These are phyloP conservation scores for Ceyx margarethae DNA, from an alignment of 2,113 vertebrate genomes.

Conservation along the genomic window DNA sequence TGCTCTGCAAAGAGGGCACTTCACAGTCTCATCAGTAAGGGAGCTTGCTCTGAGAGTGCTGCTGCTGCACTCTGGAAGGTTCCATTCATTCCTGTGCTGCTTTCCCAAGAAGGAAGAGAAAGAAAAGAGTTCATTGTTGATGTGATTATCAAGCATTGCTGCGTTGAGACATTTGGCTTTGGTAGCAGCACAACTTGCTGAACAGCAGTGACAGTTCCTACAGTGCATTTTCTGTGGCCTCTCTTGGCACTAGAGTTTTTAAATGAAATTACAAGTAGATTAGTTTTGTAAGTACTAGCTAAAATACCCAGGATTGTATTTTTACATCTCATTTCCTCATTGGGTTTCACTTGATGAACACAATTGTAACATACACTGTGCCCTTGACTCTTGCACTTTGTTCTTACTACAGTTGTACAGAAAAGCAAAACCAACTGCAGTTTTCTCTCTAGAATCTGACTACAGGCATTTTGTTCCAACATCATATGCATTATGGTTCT, in stretches of 20 bases:
- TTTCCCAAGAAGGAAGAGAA: not conserved
- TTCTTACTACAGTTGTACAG: not conserved
- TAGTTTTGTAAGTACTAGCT: not conserved
- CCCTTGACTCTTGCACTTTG: not conserved
- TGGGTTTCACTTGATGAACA: not conserved
- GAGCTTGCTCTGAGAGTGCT: not conserved
- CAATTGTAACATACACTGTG: not conserved
- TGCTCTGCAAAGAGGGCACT: not conserved
- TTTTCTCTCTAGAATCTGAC: not conserved
- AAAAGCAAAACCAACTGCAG: not conserved
- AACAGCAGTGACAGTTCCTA: not conserved
- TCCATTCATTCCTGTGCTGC: not conserved
- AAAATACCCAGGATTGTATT: not conserved
- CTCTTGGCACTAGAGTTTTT: not conserved
- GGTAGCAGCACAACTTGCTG: not conserved
- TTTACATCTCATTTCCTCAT: not conserved
- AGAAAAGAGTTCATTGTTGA: not conserved
- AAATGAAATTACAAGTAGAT: not conserved
- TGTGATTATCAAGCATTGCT: not conserved
- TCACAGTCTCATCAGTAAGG: accelerated
- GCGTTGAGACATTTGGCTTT: not conserved
- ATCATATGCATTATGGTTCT: not conserved
- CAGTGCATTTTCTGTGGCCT: not conserved
- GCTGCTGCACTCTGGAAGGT: not conserved
- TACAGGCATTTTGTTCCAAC: not conserved